A percentile compares a stretch with the other conserved stretches of the same genome.
These are phyloP conservation scores for Orius laevigatus DNA, from an alignment of 1,140 invertebrate genomes.

Conservation along the genomic window DNA sequence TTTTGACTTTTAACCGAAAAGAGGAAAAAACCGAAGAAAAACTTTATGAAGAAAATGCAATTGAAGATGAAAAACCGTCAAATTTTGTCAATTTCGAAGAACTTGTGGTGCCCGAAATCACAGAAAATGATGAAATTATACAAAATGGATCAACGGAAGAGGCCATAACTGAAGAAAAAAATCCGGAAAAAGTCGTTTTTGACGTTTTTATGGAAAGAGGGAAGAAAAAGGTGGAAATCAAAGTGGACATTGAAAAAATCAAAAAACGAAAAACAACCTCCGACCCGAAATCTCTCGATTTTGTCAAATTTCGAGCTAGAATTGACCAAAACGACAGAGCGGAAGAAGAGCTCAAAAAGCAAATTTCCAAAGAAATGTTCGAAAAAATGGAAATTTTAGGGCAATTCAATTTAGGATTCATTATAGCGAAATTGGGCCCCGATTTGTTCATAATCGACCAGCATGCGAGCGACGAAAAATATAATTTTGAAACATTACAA, in stretches of 20 bases:
- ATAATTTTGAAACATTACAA: conserved; percentile 88
- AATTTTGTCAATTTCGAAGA: conserved; percentile 9
- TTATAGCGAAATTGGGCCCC: conserved; percentile 62
- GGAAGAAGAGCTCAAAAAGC: conserved; percentile 65
- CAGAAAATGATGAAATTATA: neutral
- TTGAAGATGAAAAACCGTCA: neutral
- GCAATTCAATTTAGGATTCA: conserved; percentile 96
- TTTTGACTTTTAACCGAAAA: neutral
- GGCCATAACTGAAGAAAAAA: no score
- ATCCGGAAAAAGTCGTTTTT: no score
- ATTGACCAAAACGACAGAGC: conserved; percentile 58
- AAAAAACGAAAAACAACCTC: neutral
- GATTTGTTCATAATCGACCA: conserved; percentile 97
- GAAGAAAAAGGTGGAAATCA: neutral
- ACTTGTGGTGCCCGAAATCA: conserved; percentile 1
- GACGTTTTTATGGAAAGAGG: neutral
- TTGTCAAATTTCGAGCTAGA: conserved; percentile 43
- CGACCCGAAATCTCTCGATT: neutral
- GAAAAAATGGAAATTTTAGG: conserved; percentile 77
- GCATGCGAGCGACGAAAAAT: conserved; percentile 97
- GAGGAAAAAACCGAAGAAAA: neutral
- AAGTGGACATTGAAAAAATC: neutral
- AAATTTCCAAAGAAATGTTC: conserved; percentile 76
- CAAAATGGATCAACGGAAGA: no score
- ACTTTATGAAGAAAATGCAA: neutral